A percentile compares a stretch with the other conserved stretches of the same genome.
phyloP scores from a whole-genome alignment of 2,113 vertebrate genomes.

The Pitta sordida region DNA sequence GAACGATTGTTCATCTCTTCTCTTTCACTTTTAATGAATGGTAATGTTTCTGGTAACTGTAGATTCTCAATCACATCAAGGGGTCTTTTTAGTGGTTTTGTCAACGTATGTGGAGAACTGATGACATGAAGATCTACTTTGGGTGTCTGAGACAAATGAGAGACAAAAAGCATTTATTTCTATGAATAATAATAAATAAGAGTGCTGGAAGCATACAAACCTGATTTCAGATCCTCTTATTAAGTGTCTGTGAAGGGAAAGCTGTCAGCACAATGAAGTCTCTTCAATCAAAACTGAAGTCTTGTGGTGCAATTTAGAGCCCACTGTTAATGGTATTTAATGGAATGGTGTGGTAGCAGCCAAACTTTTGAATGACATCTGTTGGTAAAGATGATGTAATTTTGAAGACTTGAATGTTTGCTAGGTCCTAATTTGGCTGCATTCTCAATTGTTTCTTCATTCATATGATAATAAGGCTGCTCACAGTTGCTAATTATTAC shows the following conservation, averaged over 20 bases:
- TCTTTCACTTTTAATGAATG: background rate
- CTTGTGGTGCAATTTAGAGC: background rate
- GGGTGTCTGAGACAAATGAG: background rate
- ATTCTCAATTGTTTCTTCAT: slow-evolving; percentile 18
- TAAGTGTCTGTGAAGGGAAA: background rate
- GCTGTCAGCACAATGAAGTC: background rate
- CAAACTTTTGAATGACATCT: slow-evolving; percentile 32
- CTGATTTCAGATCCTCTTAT: background rate
- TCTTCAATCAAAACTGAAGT: background rate
- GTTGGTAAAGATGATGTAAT: slow-evolving; percentile 33
- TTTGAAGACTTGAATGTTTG: slow-evolving; percentile 21
- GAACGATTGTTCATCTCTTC: background rate
- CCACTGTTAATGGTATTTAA: background rate
- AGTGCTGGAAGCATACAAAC: background rate
- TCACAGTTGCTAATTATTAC: slow-evolving; percentile 32
- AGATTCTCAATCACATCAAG: background rate
- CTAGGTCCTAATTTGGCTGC: slow-evolving; percentile 6
- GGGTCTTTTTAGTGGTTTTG: background rate
- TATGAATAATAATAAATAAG: background rate
- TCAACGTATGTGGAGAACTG: background rate
- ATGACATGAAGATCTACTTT: background rate
- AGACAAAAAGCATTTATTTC: background rate
- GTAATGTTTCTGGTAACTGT: background rate
- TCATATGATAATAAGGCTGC: background rate
- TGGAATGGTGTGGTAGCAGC: background rate